Evolutionary conservation across 2,888 invertebrate species (phyloP).

Genomic region (Heteropelma amictum): DNA sequence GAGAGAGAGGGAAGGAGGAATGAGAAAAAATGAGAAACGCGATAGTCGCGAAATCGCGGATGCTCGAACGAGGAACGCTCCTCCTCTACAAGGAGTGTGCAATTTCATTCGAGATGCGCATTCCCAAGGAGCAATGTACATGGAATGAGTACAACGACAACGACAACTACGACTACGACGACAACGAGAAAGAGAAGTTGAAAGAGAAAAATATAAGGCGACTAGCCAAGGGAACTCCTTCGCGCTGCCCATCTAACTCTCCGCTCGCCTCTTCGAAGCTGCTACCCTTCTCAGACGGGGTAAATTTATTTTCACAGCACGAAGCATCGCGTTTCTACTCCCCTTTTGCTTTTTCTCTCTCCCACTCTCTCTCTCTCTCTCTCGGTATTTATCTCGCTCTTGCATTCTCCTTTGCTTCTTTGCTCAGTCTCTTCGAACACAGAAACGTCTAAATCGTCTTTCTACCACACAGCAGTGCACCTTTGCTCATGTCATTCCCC

Average conservation of each 20-base stretch:
- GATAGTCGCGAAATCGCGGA: constrained; percentile 39
- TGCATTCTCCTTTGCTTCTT: not conserved
- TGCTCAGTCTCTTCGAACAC: constrained; percentile 1
- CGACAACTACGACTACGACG: constrained; percentile 11
- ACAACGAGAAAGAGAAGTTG: constrained; percentile 16
- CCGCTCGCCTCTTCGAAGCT: constrained; percentile 43
- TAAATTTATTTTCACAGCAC: constrained; percentile 54
- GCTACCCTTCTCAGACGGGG: constrained; percentile 46
- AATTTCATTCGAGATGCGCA: constrained; percentile 56
- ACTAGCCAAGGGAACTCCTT: constrained; percentile 25
- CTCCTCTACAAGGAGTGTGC: constrained; percentile 52
- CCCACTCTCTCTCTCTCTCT: not conserved
- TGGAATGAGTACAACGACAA: constrained; percentile 16
- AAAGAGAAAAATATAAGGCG: not conserved
- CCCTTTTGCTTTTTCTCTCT: not conserved
- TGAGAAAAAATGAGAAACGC: not conserved
- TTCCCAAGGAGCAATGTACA: constrained; percentile 52
- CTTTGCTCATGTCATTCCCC: not conserved
- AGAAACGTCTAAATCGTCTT: constrained; percentile 51
- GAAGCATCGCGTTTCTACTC: constrained; percentile 25
- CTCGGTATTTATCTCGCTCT: not conserved
- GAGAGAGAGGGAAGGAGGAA: not conserved
- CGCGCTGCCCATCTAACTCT: constrained; percentile 3
- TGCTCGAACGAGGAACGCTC: constrained; percentile 41
- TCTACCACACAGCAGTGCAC: constrained; percentile 34